A percentile compares a stretch with the other conserved stretches of the same genome.
Conservation (phyloP, 2,888 invertebrate species). For the Zaprionus lineosus region DNA sequence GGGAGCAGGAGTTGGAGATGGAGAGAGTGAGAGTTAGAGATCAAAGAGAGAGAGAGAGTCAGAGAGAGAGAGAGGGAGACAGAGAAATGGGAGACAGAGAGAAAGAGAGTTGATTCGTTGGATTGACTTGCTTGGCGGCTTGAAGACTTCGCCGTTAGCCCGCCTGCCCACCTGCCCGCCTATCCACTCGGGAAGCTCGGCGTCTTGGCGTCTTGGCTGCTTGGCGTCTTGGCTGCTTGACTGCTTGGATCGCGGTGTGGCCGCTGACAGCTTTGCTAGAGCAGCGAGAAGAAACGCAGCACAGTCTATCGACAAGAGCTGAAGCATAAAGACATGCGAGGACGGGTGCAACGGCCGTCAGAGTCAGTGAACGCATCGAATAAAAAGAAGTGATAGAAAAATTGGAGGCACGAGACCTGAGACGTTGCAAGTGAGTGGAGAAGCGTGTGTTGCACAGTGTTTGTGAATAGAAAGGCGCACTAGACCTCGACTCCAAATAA, state of each 20-base stretch:
- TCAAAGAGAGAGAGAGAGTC: not conserved
- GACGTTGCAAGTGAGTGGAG: not conserved
- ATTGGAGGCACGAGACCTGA: constrained; percentile 2
- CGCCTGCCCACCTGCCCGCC: no score
- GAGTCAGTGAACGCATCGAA: constrained; percentile 71
- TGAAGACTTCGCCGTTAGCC: no score
- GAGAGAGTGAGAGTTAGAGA: no score
- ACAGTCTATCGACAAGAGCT: constrained; percentile 73
- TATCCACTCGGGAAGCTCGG: no score
- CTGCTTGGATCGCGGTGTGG: constrained; percentile 9
- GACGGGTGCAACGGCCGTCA: constrained; percentile 68
- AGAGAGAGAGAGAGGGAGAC: not conserved
- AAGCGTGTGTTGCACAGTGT: constrained; percentile 23
- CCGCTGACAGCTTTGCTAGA: constrained; percentile 41
- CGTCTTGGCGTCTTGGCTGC: constrained; percentile 10
- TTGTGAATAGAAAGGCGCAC: no score
- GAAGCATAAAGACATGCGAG: constrained; percentile 73
- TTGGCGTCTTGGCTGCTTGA: constrained; percentile 16
- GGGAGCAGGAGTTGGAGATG: no score
- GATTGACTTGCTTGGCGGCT: constrained; percentile 22
- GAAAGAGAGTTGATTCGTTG: constrained; percentile 31
- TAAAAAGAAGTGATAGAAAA: constrained; percentile 20
- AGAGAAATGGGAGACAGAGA: not conserved
- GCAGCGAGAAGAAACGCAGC: constrained; percentile 54
- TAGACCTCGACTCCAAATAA: no score